Conservation (phyloP, 2,113 vertebrate species). For the Catagonus wagneri region DNA sequence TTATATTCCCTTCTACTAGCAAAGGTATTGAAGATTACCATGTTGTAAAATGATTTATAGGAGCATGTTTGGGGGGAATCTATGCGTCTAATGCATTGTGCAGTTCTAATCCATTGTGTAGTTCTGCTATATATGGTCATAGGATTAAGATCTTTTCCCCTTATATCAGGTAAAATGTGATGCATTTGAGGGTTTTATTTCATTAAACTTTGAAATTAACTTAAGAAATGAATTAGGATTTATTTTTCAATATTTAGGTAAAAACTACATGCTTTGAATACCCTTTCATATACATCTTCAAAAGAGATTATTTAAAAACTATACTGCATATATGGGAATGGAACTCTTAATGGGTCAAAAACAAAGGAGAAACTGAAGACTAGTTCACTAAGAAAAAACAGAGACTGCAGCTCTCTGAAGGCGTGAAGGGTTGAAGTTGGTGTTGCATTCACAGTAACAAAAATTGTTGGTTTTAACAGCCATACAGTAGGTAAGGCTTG, state of each 20-base stretch:
- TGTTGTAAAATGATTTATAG: slow-evolving; percentile 35
- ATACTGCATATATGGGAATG: not conserved
- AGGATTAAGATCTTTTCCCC: not conserved
- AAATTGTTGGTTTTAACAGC: not conserved
- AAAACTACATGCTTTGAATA: not conserved
- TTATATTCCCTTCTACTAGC: slow-evolving; percentile 67
- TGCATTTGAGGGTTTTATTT: not conserved
- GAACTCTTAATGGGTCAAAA: not conserved
- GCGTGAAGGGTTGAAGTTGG: not conserved
- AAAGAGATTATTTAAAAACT: not conserved
- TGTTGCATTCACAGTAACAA: not conserved
- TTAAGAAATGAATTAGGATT: slow-evolving; percentile 3
- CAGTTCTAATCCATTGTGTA: not conserved
- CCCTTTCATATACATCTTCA: not conserved
- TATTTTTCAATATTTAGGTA: not conserved
- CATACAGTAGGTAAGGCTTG: not conserved
- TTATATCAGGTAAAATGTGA: not conserved
- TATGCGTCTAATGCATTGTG: not conserved
- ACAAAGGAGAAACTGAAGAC: not conserved
- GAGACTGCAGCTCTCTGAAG: not conserved
- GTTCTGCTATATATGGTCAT: not conserved
- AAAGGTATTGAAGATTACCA: slow-evolving; percentile 66
- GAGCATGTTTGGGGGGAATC: not conserved
- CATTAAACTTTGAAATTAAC: not conserved
- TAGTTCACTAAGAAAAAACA: not conserved